Conservation (phyloP, 1,140 invertebrate genomes). For the Arctopsyche grandis region DNA sequence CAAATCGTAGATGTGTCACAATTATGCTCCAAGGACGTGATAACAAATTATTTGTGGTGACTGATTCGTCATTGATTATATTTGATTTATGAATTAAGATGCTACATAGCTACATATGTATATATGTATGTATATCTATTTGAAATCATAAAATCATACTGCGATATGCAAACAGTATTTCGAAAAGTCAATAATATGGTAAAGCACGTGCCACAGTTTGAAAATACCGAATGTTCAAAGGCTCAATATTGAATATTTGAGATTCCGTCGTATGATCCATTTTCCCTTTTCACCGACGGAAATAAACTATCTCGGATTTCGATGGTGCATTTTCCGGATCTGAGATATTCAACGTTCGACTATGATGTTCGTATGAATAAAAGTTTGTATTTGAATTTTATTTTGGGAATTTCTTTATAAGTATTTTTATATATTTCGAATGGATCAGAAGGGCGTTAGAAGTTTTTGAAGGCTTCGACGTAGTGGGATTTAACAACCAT, state of each 20-base stretch:
- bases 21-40: no score
- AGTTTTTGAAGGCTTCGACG: background rate
- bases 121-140: background rate
- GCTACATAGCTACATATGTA: no score
- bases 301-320: slow-evolving; percentile 1
- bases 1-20: no score
- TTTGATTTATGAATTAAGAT: no score
- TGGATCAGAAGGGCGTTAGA: background rate
- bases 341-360: background rate
- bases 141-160: background rate
- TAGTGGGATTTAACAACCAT: background rate
- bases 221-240: background rate
- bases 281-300: background rate
- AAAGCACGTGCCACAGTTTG: background rate
- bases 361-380: background rate
- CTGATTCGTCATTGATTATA: no score
- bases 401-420: background rate
- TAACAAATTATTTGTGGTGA: no score
- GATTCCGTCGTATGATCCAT: background rate
- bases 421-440: background rate
- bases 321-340: background rate
- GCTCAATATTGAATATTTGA: slow-evolving; percentile 13
- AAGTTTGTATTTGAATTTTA: background rate
- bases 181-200: background rate
- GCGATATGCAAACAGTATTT: background rate